Evolutionary conservation across 1,140 invertebrate genomes (phyloP), one percentile per base, ranked within the genome.

Genomic region (Stegodyphus mimosarum): DNA sequence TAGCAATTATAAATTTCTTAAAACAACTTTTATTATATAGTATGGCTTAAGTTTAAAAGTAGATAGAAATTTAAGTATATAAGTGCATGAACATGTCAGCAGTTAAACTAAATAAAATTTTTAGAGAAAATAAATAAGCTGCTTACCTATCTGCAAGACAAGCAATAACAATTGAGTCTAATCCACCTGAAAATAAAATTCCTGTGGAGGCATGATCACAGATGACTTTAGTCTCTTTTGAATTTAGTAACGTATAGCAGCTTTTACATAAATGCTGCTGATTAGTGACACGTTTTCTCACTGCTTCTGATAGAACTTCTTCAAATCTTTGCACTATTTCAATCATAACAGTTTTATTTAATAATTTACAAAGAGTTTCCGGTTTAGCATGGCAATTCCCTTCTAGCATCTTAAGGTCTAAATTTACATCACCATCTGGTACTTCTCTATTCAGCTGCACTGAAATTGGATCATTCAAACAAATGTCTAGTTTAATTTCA

Each of bases 121-220:
- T 33, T 1, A 60, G 18, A 11, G 9, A 50, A 72, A 72, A 72
- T 10, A 49, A 15, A 72, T 49, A 49, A 50, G 7, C 11, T 63
- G 48, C 7, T 86, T 88, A 91, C 91, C 94, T 93, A 90, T 97
- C 92, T 18, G 95, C 93, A 50, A 99, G 89, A 53, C 94, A 91
- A 53, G 97, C 95, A 86, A 99, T 91, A 88, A 99, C 93, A 50
- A 96, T 94, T 69, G 97, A 99, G 91, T 99, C 98, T 13, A 99
- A 91, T 50, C 98, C 98, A 78, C 98, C 98, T 88, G 97, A 99
- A 92, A 99, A 99, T 87, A 98, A 91, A 86, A 99, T 91, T 53
- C 94, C 96, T 63, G 96, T 91, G 90, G 95, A 94, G 18, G 95
- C 92, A 91, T 98, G 96, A 74, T 86, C 81, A 89, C 91, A 92